Evolutionary conservation across 2,888 invertebrate species (phyloP).

Genomic region (Eupithecia vulgata): DNA sequence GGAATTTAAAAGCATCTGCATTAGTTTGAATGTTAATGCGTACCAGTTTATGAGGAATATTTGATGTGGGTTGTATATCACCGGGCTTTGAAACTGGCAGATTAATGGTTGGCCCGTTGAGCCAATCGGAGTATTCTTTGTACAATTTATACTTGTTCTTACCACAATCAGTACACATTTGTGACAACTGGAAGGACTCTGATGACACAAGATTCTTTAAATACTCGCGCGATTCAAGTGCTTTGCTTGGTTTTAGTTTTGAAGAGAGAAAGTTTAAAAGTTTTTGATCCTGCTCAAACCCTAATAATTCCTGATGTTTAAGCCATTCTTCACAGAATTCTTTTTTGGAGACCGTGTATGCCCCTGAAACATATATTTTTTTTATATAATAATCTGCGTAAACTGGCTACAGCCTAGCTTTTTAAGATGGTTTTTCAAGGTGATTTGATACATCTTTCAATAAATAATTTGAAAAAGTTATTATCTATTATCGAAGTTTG

Average conservation of each 20-base stretch:
- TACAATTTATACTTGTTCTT: neutral
- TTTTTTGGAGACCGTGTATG: neutral
- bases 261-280: neutral
- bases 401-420: no score
- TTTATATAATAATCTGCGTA: no score
- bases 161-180: neutral
- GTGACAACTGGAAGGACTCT: neutral
- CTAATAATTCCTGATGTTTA: neutral
- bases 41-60: neutral
- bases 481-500: no score
- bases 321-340: neutral
- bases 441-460: no score
- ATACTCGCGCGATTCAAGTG: neutral
- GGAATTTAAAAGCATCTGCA: constrained; percentile 18
- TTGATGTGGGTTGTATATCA: neutral
- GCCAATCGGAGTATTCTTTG: neutral
- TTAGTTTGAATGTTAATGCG: constrained; percentile 8
- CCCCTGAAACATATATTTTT: neutral
- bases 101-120: neutral
- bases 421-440: no score
- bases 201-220: neutral
- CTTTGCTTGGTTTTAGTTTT: constrained; percentile 3
- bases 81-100: neutral
- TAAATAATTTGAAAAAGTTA: no score
- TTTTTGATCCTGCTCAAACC: neutral